phyloP scores from a whole-genome alignment of 2,113 vertebrate genomes.

The Oncorhynchus clarkii region DNA sequence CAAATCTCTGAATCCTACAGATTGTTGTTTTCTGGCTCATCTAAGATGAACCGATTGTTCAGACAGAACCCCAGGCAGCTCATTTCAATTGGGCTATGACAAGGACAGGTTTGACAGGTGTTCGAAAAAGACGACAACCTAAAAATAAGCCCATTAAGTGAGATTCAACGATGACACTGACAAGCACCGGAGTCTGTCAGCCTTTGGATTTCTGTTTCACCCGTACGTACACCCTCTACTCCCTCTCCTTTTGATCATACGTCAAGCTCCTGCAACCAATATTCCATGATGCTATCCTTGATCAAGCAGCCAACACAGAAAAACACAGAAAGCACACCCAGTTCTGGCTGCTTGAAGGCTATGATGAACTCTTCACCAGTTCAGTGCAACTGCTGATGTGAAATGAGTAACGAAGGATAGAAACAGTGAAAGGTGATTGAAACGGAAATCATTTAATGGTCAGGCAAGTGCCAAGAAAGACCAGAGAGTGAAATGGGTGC shows the following conservation, averaged over 20 bases:
- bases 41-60: neutral
- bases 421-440: neutral
- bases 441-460: no score
- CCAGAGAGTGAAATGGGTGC: no score
- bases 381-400: neutral
- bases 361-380: neutral
- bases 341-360: conserved; percentile 10
- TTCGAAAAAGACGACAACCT: conserved; percentile 28
- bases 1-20: neutral
- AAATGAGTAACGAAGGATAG: neutral
- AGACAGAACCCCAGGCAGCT: neutral
- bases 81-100: neutral
- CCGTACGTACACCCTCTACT: no score
- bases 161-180: no score
- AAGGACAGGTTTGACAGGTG: conserved; percentile 38
- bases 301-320: neutral
- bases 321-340: neutral
- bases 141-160: conserved; percentile 37
- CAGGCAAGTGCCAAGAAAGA: no score
- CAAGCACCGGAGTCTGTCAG: no score
- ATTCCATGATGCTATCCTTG: no score
- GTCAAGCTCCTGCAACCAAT: neutral
- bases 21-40: neutral
- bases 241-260: no score
- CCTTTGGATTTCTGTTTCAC: no score